Percentiles rank a stretch among this genome's conserved stretches.
phyloP scores from a whole-genome alignment of 2,888 invertebrate genomes.

The Acleris cristana region DNA sequence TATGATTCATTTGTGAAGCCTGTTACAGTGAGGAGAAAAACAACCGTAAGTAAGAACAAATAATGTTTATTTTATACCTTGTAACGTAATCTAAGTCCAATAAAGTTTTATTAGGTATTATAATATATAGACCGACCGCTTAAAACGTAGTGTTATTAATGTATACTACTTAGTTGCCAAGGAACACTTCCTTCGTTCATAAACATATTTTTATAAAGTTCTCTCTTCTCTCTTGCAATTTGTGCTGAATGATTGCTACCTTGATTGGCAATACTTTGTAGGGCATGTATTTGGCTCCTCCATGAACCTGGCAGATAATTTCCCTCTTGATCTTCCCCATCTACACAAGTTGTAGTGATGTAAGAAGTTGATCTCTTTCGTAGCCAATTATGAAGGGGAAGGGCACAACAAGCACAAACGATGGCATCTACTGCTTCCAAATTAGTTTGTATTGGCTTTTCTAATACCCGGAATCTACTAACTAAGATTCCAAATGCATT shows the following conservation, averaged over 20 bases:
- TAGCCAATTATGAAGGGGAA: conserved; percentile 17
- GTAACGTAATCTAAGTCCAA: conserved; percentile 11
- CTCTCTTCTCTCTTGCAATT: too few species aligned
- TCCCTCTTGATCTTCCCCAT: conserved; percentile 6
- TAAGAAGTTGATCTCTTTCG: conserved; percentile 9
- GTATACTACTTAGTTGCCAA: too few species aligned
- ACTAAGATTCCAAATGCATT: conserved; percentile 8
- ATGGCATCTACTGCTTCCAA: conserved; percentile 2
- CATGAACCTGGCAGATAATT: conserved; percentile 2
- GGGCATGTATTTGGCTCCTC: too few species aligned
- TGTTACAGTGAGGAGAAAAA: conserved; percentile 41
- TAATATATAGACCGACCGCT: too few species aligned
- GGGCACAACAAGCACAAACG: conserved; percentile 13
- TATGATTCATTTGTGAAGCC: conserved; percentile 42
- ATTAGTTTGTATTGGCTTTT: conserved; percentile 5
- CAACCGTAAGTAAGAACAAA: conserved; percentile 42
- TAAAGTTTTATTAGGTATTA: conserved; percentile 1
- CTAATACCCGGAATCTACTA: conserved; percentile 1
- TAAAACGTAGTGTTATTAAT: too few species aligned
- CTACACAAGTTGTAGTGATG: conserved; percentile 11
- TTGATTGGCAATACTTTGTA: too few species aligned
- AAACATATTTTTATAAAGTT: too few species aligned
- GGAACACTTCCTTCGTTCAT: too few species aligned
- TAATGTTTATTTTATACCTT: conserved; percentile 40
- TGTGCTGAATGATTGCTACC: too few species aligned